These are phyloP conservation scores for Holacanthella duospinosa DNA, from an alignment of 2,888 invertebrate genomes.

Conservation along the genomic window DNA sequence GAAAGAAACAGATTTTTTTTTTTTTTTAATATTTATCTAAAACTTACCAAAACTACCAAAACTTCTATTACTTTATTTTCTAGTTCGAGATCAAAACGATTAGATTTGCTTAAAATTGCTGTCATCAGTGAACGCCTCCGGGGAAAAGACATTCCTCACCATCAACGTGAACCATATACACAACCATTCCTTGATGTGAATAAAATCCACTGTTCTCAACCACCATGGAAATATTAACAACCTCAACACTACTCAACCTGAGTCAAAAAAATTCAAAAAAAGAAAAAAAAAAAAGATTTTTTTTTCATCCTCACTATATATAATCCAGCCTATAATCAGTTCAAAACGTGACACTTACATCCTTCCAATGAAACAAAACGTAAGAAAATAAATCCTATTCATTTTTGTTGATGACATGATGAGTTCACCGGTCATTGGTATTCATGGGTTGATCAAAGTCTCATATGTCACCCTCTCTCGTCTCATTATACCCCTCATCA, in stretches of 20 bases:
- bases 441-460: neutral
- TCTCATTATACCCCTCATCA: neutral
- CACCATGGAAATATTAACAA: neutral
- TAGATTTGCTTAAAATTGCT: neutral
- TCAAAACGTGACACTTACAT: neutral
- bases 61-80: neutral
- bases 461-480: neutral
- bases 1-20: no score
- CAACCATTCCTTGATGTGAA: neutral
- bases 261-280: neutral
- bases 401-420: no score
- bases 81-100: neutral
- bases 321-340: neutral
- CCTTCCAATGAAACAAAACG: no score
- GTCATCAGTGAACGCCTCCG: slow-evolving; percentile 4
- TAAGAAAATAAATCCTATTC: no score
- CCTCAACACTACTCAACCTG: neutral
- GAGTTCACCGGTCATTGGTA: neutral
- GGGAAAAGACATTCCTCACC: slow-evolving; percentile 6
- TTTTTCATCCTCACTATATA: neutral
- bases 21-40: neutral
- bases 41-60: no score
- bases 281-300: neutral
- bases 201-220: neutral
- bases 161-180: neutral